Conservation (phyloP, 2,797 vertebrate genomes). For the Diglossa cyanea region DNA sequence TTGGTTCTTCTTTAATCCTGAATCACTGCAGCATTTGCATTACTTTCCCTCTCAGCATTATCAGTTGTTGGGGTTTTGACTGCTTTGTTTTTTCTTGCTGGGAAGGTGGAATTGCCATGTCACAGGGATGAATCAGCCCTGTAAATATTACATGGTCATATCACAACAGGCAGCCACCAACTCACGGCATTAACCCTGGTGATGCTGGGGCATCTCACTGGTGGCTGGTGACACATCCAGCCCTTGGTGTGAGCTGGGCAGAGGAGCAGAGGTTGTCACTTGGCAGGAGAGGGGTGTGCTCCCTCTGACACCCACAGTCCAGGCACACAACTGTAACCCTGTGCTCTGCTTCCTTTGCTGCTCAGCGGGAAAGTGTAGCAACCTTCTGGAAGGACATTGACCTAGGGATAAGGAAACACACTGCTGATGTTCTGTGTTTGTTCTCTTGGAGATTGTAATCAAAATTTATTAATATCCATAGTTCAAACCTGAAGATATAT, state of each 20-base stretch:
- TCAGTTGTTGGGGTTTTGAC: background rate
- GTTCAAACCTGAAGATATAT: background rate
- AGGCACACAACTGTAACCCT: rapidly evolving
- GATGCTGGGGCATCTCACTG: background rate
- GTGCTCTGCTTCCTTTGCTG: background rate
- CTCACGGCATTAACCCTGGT: background rate
- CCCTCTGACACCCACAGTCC: background rate
- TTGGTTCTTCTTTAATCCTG: background rate
- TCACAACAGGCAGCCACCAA: background rate
- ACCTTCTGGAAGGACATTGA: background rate
- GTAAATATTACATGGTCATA: rapidly evolving
- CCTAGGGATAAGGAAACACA: background rate
- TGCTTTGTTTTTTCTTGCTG: background rate
- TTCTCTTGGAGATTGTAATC: background rate
- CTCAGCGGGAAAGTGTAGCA: background rate
- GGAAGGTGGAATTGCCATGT: background rate
- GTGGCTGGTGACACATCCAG: background rate
- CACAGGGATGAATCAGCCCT: background rate
- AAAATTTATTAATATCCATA: background rate
- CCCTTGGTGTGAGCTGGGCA: background rate
- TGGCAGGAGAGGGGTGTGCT: background rate
- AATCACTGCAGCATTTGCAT: background rate
- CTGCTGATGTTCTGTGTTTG: background rate
- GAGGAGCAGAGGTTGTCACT: background rate
- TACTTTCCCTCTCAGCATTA: background rate